Conservation (phyloP, 2,888 invertebrate genomes). For the Listrodromus nycthemerus region DNA sequence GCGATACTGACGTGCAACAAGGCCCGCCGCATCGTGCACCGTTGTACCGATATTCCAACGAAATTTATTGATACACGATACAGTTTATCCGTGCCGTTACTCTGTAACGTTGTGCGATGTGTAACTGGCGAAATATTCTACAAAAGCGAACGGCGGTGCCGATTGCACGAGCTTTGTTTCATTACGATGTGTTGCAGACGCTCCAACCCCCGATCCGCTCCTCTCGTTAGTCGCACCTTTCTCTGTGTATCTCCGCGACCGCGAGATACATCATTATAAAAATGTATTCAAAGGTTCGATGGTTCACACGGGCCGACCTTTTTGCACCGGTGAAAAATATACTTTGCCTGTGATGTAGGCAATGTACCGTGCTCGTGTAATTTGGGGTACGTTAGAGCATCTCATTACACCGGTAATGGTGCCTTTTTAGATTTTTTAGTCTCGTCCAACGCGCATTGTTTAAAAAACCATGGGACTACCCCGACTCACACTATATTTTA, state of each 20-base stretch:
- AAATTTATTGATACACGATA: conserved; percentile 40
- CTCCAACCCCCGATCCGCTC: conserved; percentile 33
- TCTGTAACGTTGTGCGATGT: background rate
- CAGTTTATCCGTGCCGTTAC: background rate
- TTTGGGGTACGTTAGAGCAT: no score
- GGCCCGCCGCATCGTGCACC: conserved; percentile 27
- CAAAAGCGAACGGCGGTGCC: conserved; percentile 31
- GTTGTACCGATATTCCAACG: conserved; percentile 49
- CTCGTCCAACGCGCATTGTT: no score
- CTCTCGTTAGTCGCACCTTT: conserved; percentile 45
- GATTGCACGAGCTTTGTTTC: conserved; percentile 63
- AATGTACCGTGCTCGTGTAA: no score
- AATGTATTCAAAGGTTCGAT: conserved; percentile 62
- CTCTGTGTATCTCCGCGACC: conserved; percentile 31
- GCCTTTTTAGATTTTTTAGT: no score
- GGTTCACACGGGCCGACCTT: conserved; percentile 32
- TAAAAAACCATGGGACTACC: no score
- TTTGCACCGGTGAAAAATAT: background rate
- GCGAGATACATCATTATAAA: conserved; percentile 63
- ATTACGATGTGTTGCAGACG: conserved; percentile 53
- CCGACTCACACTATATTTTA: no score
- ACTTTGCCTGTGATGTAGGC: no score
- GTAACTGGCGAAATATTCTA: conserved; percentile 10
- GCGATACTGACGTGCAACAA: conserved; percentile 47
- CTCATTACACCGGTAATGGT: no score